Conservation (phyloP, 2,113 vertebrate species). For the Craseonycteris thonglongyai region DNA sequence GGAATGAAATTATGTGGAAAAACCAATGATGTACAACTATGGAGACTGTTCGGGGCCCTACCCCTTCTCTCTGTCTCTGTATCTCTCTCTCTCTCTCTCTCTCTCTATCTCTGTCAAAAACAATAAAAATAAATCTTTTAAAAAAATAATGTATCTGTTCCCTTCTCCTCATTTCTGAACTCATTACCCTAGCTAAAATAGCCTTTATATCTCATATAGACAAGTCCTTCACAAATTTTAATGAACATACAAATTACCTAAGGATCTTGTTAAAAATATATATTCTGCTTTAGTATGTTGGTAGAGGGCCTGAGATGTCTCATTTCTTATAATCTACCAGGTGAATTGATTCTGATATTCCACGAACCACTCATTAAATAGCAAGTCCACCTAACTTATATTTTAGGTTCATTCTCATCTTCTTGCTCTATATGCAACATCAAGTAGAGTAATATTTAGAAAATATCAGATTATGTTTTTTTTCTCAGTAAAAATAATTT, state of each 20-base stretch:
- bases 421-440: neutral
- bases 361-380: neutral
- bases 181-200: neutral
- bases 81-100: too few relatives aligned
- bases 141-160: neutral
- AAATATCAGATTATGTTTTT: neutral
- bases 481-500: neutral
- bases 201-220: neutral
- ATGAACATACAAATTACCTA: neutral
- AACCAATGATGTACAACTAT: too few relatives aligned
- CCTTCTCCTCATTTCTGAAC: neutral
- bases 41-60: too few relatives aligned
- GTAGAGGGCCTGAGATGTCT: neutral
- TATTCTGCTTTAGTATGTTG: neutral
- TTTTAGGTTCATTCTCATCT: neutral
- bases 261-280: neutral
- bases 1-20: too few relatives aligned
- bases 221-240: neutral
- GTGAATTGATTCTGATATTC: neutral
- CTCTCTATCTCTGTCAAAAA: too few relatives aligned
- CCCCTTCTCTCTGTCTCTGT: too few relatives aligned
- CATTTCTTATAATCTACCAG: neutral
- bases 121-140: too few relatives aligned
- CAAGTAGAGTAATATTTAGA: neutral
- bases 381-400: neutral